These are phyloP conservation scores for Malurus cyaneus DNA, from an alignment of 2,113 vertebrate genomes.

Conservation along the genomic window DNA sequence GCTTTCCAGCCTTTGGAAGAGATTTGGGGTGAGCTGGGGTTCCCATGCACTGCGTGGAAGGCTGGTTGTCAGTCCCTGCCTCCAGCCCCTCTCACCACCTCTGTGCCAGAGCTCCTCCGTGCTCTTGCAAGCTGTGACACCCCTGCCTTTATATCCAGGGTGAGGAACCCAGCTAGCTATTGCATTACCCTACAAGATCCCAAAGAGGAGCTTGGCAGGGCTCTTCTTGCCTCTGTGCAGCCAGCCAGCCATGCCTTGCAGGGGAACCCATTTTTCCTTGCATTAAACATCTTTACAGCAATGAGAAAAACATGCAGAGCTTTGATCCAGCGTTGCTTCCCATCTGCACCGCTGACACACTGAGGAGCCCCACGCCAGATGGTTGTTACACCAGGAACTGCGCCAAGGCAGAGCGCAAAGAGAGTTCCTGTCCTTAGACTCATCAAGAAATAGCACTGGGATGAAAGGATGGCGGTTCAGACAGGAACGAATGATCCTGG, in stretches of 20 bases:
- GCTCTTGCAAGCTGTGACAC: background rate
- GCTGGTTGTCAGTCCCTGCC: background rate
- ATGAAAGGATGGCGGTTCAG: background rate
- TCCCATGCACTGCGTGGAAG: rapidly evolving
- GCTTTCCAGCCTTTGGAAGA: background rate
- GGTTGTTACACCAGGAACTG: background rate
- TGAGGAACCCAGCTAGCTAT: background rate
- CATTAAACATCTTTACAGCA: background rate
- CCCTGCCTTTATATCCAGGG: background rate
- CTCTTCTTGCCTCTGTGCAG: background rate
- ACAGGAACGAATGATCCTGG: background rate
- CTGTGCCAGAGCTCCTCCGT: background rate
- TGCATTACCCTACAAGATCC: background rate
- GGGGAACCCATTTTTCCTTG: background rate
- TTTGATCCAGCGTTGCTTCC: background rate
- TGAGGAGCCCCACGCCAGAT: background rate
- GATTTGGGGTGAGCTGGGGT: background rate
- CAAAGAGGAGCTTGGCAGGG: background rate
- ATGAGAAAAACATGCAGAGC: background rate
- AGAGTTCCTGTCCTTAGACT: constrained; percentile 2
- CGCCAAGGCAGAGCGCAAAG: background rate
- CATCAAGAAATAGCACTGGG: background rate
- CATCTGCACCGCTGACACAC: background rate
- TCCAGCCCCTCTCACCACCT: background rate
- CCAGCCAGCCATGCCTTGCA: background rate